Evolutionary conservation across 2,113 vertebrate species (phyloP).

Genomic region (cattle (Bos taurus)): DNA sequence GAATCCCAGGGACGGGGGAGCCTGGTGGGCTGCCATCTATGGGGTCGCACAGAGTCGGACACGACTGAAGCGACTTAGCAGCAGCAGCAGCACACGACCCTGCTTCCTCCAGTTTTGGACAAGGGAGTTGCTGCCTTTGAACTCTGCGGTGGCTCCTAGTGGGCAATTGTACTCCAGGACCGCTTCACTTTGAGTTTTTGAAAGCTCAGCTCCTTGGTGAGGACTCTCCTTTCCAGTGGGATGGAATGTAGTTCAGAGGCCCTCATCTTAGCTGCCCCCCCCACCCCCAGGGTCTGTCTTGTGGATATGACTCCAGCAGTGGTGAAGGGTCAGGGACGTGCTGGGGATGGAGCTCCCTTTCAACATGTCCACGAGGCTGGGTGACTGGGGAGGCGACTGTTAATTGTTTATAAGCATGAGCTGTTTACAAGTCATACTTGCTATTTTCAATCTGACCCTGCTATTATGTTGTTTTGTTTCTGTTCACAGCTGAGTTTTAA

Average conservation of each 20-base stretch:
- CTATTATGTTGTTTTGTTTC: conserved; percentile 69
- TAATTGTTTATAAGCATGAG: conserved; percentile 58
- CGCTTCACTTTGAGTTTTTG: not conserved
- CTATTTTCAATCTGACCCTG: conserved; percentile 70
- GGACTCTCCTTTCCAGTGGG: not conserved
- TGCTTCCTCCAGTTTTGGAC: not conserved
- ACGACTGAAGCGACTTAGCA: no score
- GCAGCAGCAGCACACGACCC: not conserved
- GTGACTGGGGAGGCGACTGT: not conserved
- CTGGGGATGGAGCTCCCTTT: not conserved
- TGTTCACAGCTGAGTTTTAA: conserved; percentile 73
- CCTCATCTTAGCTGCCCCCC: not conserved
- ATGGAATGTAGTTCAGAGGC: not conserved
- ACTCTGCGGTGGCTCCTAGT: not conserved
- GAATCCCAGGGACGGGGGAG: no score
- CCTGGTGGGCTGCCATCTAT: no score
- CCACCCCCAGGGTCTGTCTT: not conserved
- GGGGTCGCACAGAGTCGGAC: no score
- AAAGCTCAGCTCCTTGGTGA: not conserved
- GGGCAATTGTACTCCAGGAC: not conserved
- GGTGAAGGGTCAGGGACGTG: accelerated
- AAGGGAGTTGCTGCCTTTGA: not conserved
- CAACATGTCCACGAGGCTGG: not conserved
- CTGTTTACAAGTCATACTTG: conserved; percentile 51
- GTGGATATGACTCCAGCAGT: not conserved